phyloP scores from a whole-genome alignment of 2,797 vertebrate genomes.

The Eulemur mongoz region DNA sequence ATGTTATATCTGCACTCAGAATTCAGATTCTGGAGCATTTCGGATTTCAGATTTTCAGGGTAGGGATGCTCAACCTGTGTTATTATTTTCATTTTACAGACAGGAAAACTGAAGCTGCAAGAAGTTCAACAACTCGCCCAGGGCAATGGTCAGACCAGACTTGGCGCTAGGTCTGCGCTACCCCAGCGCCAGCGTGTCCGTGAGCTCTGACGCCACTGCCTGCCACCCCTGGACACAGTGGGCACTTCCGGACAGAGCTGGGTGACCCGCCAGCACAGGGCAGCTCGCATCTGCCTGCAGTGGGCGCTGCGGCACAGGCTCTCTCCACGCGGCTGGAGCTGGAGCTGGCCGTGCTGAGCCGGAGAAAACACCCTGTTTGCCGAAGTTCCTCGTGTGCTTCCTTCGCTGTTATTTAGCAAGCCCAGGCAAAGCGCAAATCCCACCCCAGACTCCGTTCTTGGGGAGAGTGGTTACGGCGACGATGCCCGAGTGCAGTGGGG shows the following conservation, averaged over 20 bases:
- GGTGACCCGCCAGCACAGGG: background rate
- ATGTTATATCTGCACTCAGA: too few species aligned
- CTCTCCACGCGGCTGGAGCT: rapidly evolving
- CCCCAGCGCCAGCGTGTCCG: background rate
- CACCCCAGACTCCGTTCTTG: background rate
- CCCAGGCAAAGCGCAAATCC: background rate
- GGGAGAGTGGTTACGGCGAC: rapidly evolving
- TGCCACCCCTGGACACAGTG: rapidly evolving
- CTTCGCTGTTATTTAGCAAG: background rate
- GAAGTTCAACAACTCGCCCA: background rate
- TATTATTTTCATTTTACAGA: background rate
- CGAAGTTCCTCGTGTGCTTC: background rate
- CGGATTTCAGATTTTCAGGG: background rate
- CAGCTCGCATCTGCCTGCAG: background rate
- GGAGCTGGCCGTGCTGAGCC: background rate
- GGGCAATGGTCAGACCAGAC: background rate
- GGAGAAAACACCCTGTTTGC: background rate
- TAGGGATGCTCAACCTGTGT: background rate
- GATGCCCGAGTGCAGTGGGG: background rate
- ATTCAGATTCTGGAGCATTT: background rate
- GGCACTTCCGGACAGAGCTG: rapidly evolving
- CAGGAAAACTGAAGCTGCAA: background rate
- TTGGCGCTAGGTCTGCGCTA: rapidly evolving
- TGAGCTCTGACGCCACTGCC: rapidly evolving
- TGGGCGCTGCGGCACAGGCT: rapidly evolving